Conservation (phyloP, 92 coral and sea anemone genomes). For the Epizoanthus rinbou region DNA sequence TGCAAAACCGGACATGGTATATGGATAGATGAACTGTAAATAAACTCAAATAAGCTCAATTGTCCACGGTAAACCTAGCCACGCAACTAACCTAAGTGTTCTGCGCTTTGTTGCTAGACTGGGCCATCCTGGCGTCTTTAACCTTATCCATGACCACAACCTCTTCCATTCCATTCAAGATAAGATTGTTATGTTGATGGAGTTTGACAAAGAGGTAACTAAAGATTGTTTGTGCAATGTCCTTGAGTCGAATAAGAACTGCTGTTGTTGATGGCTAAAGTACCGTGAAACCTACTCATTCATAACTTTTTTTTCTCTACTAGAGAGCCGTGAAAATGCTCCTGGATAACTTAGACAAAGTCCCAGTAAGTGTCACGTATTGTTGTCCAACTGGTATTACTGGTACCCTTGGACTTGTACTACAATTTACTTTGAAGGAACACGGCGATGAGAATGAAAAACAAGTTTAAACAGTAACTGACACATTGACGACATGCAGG, state of each 20-base stretch:
- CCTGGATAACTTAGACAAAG: slow-evolving; percentile 89
- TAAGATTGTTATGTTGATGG: slow-evolving; percentile 95
- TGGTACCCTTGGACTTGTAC: no score
- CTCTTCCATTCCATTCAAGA: slow-evolving; percentile 92
- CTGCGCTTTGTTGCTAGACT: slow-evolving; percentile 54
- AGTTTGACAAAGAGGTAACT: slow-evolving; percentile 88
- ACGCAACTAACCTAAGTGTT: no score
- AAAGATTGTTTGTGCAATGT: background rate
- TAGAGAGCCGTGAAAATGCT: slow-evolving; percentile 96
- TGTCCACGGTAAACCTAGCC: background rate
- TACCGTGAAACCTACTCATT: background rate
- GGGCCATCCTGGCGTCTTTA: slow-evolving; percentile 89
- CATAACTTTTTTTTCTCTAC: slow-evolving; percentile 7
- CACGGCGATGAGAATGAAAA: no score
- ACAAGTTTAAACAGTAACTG: no score
- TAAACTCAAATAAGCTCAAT: background rate
- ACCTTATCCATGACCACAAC: slow-evolving; percentile 92
- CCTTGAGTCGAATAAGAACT: background rate
- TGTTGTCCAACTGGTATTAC: background rate
- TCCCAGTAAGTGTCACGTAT: slow-evolving; percentile 68
- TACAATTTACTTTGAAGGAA: no score
- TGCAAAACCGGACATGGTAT: background rate
- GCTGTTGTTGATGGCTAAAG: background rate
- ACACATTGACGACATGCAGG: no score
- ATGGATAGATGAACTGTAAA: background rate